Conservation (phyloP, 2,797 vertebrate genomes). For the Aselliscus stoliczkanus region DNA sequence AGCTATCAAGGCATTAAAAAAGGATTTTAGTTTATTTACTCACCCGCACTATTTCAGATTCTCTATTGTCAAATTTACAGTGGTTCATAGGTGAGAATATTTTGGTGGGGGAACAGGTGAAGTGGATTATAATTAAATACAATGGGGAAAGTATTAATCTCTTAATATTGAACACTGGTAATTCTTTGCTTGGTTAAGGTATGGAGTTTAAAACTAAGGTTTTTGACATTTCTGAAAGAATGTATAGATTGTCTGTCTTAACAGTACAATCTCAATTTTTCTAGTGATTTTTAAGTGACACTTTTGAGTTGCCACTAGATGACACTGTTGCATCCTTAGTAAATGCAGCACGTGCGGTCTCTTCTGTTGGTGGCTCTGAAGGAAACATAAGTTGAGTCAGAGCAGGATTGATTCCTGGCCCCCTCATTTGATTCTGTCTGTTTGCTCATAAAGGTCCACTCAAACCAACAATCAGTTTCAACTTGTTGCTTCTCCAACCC, state of each 20-base stretch:
- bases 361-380: accelerated
- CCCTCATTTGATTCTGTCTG: not conserved
- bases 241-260: not conserved
- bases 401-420: accelerated
- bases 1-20: not conserved
- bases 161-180: not conserved
- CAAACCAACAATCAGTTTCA: not conserved
- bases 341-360: not conserved
- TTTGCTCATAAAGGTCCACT: not conserved
- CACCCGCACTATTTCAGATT: not conserved
- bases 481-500: not conserved
- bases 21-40: not conserved
- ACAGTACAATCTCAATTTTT: not conserved
- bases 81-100: not conserved
- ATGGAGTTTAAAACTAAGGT: not conserved
- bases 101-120: not conserved
- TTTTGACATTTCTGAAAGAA: not conserved
- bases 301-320: slow-evolving; percentile 30
- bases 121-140: not conserved
- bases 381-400: not conserved
- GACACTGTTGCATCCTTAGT: not conserved
- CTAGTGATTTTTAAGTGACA: not conserved
- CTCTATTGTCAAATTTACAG: not conserved
- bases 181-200: not conserved
- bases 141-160: not conserved